Evolutionary conservation across 2,797 vertebrate genomes (phyloP).

Genomic region (Apogon hyalosoma): DNA sequence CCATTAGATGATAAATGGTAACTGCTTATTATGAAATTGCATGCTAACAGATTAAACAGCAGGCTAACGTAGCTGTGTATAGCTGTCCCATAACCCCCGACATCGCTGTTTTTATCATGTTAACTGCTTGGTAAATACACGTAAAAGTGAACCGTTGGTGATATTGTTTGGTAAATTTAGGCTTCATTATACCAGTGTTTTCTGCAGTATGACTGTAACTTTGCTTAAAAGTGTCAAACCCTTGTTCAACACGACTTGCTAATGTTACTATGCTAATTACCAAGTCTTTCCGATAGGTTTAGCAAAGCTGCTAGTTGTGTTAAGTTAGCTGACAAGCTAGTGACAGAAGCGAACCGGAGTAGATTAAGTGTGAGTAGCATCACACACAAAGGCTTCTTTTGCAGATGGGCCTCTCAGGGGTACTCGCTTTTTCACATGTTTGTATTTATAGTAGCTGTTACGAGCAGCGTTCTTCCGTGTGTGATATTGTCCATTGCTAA

Average conservation of each 20-base stretch:
- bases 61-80: not conserved
- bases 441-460: fast-evolving
- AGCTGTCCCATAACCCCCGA: slow-evolving; percentile 2
- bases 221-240: not conserved
- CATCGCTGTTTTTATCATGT: not conserved
- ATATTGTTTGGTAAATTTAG: not conserved
- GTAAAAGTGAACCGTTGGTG: not conserved
- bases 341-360: slow-evolving; percentile 10
- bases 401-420: not conserved
- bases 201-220: fast-evolving
- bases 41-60: not conserved
- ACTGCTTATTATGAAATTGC: no score
- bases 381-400: slow-evolving; percentile 7
- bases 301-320: slow-evolving; percentile 17
- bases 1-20: not conserved
- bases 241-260: not conserved
- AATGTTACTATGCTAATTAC: not conserved
- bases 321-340: slow-evolving; percentile 48
- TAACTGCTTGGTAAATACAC: not conserved
- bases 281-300: not conserved
- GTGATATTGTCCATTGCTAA: not conserved
- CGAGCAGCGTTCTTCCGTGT: fast-evolving
- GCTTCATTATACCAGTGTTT: not conserved
- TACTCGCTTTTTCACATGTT: not conserved
- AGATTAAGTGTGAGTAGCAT: slow-evolving; percentile 16